Percentiles rank a stretch among this genome's conserved stretches.
Conservation (phyloP, 2,888 invertebrate species). For the Xylocampa areola region DNA sequence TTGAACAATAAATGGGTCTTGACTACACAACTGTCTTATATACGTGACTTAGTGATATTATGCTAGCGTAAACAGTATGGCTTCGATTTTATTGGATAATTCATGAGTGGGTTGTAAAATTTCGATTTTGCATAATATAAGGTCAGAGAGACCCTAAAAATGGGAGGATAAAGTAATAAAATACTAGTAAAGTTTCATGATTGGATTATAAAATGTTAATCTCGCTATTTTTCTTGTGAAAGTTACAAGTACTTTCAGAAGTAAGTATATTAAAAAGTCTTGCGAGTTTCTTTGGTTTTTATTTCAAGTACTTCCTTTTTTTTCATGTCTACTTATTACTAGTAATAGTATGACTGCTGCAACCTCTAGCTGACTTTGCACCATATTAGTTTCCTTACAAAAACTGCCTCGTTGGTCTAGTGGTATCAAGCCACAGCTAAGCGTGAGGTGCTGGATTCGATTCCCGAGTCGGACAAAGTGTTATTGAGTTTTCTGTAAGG, state of each 20-base stretch:
- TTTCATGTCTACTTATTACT: not conserved
- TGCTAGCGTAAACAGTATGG: slow-evolving; percentile 71
- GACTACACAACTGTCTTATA: slow-evolving; percentile 76
- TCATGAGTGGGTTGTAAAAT: slow-evolving; percentile 72
- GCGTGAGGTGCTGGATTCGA: no score
- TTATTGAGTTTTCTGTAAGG: no score
- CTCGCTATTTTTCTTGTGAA: slow-evolving; percentile 41
- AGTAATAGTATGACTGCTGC: not conserved
- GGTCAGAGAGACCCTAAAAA: slow-evolving; percentile 63
- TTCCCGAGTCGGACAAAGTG: no score
- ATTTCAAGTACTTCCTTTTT: slow-evolving; percentile 9
- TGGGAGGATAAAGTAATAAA: slow-evolving; percentile 64
- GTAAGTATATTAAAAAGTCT: slow-evolving; percentile 24
- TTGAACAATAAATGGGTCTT: slow-evolving; percentile 83
- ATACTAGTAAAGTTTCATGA: slow-evolving; percentile 54
- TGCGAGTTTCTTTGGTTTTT: slow-evolving; percentile 11
- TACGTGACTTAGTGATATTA: slow-evolving; percentile 76
- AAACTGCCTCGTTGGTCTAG: not conserved
- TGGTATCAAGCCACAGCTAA: no score
- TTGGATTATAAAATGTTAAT: slow-evolving; percentile 56
- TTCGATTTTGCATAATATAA: slow-evolving; percentile 69
- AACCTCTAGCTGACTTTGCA: not conserved
- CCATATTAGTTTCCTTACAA: not conserved
- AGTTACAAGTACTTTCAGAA: slow-evolving; percentile 33
- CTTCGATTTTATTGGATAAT: slow-evolving; percentile 77